Conservation (phyloP, 2,888 invertebrate genomes). For the Globia sparganii region DNA sequence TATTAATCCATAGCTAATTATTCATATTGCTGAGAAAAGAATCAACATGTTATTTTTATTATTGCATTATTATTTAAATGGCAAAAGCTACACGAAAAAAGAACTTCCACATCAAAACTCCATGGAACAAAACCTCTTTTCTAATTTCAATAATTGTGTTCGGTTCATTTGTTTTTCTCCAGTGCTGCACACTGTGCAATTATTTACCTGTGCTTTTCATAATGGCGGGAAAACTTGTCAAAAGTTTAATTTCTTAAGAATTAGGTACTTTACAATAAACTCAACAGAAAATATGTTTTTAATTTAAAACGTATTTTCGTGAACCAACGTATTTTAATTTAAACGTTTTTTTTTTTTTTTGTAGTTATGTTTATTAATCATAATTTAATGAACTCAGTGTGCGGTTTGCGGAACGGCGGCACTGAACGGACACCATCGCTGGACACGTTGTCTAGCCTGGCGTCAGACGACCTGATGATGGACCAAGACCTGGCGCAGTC, state of each 20-base stretch:
- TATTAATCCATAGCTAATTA: background rate
- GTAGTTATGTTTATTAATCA: background rate
- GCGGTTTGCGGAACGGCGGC: conserved; percentile 78
- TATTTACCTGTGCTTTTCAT: conserved; percentile 19
- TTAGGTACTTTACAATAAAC: background rate
- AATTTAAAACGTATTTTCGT: background rate
- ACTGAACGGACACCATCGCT: conserved; percentile 93
- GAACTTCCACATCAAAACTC: background rate
- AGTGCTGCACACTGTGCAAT: background rate
- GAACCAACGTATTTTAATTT: background rate
- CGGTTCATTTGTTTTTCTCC: background rate
- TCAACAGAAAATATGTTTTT: background rate
- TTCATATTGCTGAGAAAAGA: background rate
- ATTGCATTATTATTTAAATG: conserved; percentile 5
- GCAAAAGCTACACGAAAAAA: background rate
- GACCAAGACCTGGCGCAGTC: conserved; percentile 94
- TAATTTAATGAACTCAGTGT: conserved; percentile 66
- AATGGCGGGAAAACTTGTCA: conserved; percentile 14
- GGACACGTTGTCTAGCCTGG: conserved; percentile 96
- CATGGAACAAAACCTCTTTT: background rate
- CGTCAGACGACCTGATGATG: conserved; percentile 96
- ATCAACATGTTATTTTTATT: background rate
- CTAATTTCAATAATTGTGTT: background rate
- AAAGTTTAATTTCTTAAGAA: background rate
- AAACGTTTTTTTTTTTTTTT: background rate